phyloP scores from a whole-genome alignment of 2,113 vertebrate species.

The Scolopax mira region DNA sequence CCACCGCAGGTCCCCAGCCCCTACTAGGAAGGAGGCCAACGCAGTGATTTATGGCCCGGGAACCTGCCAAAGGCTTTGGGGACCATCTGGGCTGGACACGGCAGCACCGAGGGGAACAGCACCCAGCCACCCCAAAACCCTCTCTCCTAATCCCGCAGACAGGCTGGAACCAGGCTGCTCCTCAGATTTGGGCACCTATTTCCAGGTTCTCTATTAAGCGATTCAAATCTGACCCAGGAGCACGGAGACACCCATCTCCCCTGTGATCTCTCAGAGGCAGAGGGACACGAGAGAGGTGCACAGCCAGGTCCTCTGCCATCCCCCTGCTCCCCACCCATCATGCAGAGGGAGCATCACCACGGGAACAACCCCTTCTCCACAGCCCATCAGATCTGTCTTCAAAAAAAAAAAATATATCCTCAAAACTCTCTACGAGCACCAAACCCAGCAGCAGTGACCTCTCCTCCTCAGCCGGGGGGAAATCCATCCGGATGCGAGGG shows the following conservation, averaged over 20 bases:
- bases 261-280: neutral
- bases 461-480: neutral
- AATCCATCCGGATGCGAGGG: neutral
- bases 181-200: neutral
- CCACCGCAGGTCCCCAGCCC: neutral
- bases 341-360: fast-evolving
- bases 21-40: neutral
- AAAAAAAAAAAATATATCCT: neutral
- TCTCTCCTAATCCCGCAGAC: neutral
- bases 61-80: neutral
- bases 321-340: neutral
- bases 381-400: neutral
- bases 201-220: neutral
- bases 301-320: neutral
- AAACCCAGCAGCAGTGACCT: neutral
- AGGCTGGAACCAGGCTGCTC: neutral
- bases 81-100: neutral
- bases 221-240: neutral
- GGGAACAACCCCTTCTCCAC: neutral
- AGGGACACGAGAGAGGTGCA: fast-evolving
- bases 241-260: fast-evolving
- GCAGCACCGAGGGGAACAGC: neutral
- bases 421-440: fast-evolving
- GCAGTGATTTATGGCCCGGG: fast-evolving
- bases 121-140: neutral